Evolutionary conservation across 2,113 vertebrate genomes (phyloP), one percentile per base, ranked within the genome.

Genomic region (Paradoxurus hermaphroditus): DNA sequence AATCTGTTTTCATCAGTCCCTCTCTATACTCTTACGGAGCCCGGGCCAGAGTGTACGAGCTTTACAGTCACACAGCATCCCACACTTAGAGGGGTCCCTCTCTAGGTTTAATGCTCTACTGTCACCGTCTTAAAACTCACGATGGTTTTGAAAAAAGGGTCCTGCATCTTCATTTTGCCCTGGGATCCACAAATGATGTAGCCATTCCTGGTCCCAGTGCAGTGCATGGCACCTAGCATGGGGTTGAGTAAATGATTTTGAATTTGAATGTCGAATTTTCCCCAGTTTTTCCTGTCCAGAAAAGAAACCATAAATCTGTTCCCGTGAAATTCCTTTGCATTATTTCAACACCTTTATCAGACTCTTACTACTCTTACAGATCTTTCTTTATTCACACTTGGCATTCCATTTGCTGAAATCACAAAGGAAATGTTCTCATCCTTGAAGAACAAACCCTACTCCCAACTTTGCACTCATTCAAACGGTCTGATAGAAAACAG

Each of bases 391-490:
- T 78, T 96, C 78, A 67, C 21, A 72, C 49, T 95, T 97, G 62
- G 19, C 65, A 79, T 87, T 92, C 23, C 49, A 39, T 77, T 95
- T n/a, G 39, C 63, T 93, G 68, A 97, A 93, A 86, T 56, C 34
- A 88, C 34, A 91, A 68, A 95, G 29, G 34, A 94, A 91, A 93
- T 89, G 65, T 87, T 96, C 41, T 93, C 36, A 82, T 70, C 8
- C 65, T 77, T 77, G 15, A 91, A 72, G 41, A 84, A 88, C 34
- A 95, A 75, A 94, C 25, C 16, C 56, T 89, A 62, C 59, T 84
- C 5, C 9, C 36, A 86, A 46, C 77, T 93, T 85, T 97, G 41
- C 59, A 65, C 62, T 70, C 41, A 62, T 85, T 94, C 16, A 93
- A 72, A 70, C 70, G 29, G 84, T 94, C 77, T 88, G 29, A 81